Evolutionary conservation across 1,140 invertebrate genomes (phyloP), one percentile per base, ranked within the genome.

Genomic region (Bombus polaris): DNA sequence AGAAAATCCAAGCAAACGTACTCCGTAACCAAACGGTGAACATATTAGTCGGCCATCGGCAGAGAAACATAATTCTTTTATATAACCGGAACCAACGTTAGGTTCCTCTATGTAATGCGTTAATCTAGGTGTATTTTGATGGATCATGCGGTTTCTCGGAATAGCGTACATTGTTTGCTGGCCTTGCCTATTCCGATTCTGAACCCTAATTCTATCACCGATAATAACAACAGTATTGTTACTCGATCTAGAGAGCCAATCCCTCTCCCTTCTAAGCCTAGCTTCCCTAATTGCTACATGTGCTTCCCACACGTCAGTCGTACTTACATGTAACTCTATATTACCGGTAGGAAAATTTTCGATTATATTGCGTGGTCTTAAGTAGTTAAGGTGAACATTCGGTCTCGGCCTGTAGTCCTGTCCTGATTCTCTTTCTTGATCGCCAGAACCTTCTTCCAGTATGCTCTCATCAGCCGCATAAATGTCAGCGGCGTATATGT

Each of bases 1-100:
- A 85, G 97, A 97, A 91, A 99, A 98, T 2, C 97, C 97, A 15
- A 99, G 94, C 1, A 99, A 94, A 35, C 98, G 95, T 59, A 99
- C 96, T 9, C 98, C 98, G 89, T 97, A 97, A 2, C 97, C 98
- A 93, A 97, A 99, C 0, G 98, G 98, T 0, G 98, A 99, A 92
- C 98, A 98, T 39, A 99, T 97, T 1, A 99, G 93, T 47, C 98
- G 96, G 1, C 98, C 98, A 93, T 99, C 98, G 4, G 97, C 95
- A 1, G 98, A 99, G 93, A 98, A 99, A 91, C 98, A 98, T 18
- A 98, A 94, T 93, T 99, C 98, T 94, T 98, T 98, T 32, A 98
- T 98, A 87, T 98, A 98, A 1, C 98, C 98, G 85, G 97, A 97
- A 1, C 98, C 98, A 28, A 98, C 97, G 93, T 98, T 99, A 0